Base-by-base conservation (phyloP, 2,797 vertebrate species). In the Zonotrichia albicollis region DNA sequence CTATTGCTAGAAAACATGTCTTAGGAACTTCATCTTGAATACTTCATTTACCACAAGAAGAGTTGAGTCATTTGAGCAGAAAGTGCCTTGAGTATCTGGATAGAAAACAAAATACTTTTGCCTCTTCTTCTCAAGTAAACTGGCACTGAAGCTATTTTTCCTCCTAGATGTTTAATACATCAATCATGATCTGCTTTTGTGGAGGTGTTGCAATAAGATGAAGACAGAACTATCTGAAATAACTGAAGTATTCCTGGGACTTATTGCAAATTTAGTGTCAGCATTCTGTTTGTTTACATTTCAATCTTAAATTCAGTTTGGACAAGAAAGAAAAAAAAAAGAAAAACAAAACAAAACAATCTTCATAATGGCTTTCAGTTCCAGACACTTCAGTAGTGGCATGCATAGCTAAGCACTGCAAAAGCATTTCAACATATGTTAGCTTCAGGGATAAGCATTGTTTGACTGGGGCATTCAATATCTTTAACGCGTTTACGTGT, bases 71-170 rank as follows among this genome's bases (percentile, higher is more conserved):
- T 91, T 87, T 93, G 60, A 94, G 71, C 67, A 94, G 74, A 93
- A 94, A 91, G 60, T 50, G 34, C 73, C 64, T 79, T 73, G n/a
- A 91, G 88, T 67, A 70, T 93, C 71, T 76, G 34, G 64, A 79
- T 60, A 73, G 32, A 90, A 93, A 88, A 91, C 45, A 91, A 94
- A 88, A 75, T 38, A 87, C 5, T 76, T 93, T 86, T 93, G 30
- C 78, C 51, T 90, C 71, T 71, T 87, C 48, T 68, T 92, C 74
- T 93, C 36, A 88, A 82, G 26, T 64, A 36, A 94, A 78, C 70
- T 68, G 72, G 62, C 79, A 91, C 45, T 61, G 48, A 93, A 86
- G n/a, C 16, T 88, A 81, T 74, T 85, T 87, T 60, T 4, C 23
- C 46, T 46, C 21, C 40, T 48, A 55, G 54, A 78, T 81, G 23